Evolutionary conservation across 1,140 invertebrate species (phyloP), one percentile per base, ranked within the genome.

Genomic region (Trinorchestia longiramus): DNA sequence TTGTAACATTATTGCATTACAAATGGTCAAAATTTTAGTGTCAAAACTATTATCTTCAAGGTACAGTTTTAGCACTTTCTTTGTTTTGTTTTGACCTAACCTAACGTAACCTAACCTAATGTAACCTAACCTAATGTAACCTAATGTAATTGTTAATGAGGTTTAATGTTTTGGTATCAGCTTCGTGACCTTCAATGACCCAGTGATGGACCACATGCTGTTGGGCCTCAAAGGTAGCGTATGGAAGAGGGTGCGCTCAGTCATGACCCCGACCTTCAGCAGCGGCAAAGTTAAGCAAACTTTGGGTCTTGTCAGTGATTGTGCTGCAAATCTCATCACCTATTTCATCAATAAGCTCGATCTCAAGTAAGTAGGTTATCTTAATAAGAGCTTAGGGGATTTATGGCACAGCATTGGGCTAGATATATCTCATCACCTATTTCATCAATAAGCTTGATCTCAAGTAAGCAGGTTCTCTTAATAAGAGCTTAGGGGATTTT

Each of bases 211-310:
- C 94, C 96, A 97, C 95, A 97, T 97, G 96, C 88, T 97, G 43
- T 90, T 97, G 87, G 96, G 95, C 11, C 91, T 97, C 87, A 96
- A 96, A 87, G 97, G 97, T 40, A 43, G 62, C 45, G 87, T 96
- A 19, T 97, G 97, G 97, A 97, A 97, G 95, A 95, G 96, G 0
- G 95, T 97, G 0, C 91, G 97, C 4, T 95, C 96, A 0, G 96
- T 96, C 0, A 96, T 97, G 96, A 97, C 96, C 15, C 97, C 97
- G 17, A 97, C 97, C 0, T 97, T 97, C 87, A 97, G 97, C 36
- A 96, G 96, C 0, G 97, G 97, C 43, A 97, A 97, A 96, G 96
- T 97, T 62, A 96, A 96, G 88, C 96, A 96, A 40, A 97, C 96
- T n/a, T 62, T 96, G 44, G 87, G 87, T 6, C 87, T 97, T 40